Conservation (phyloP, 2,888 invertebrate species). For the Rhagonycha fulva region DNA sequence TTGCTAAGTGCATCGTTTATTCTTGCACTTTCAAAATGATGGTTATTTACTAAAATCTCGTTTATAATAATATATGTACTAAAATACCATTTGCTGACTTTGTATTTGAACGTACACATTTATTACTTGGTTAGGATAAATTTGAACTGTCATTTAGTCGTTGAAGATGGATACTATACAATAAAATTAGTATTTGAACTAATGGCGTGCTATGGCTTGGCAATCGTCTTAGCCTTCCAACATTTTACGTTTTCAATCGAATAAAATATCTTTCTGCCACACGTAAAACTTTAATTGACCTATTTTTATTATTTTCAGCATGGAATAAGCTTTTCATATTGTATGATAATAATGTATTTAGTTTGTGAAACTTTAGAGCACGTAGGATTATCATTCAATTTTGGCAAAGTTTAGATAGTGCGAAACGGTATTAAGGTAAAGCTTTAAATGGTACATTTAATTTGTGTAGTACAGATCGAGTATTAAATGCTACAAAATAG, state of each 20-base stretch:
- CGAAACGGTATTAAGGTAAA: background rate
- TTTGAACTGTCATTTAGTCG: background rate
- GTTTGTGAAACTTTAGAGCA: background rate
- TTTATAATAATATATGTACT: background rate
- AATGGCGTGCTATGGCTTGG: background rate
- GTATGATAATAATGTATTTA: background rate
- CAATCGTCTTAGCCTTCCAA: background rate
- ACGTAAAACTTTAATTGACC: background rate
- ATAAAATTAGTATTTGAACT: background rate
- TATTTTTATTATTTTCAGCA: background rate
- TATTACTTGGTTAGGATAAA: background rate
- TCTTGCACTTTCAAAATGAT: background rate
- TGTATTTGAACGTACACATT: background rate
- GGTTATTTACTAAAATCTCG: background rate
- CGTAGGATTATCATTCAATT: background rate
- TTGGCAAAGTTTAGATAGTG: background rate
- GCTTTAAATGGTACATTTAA: background rate
- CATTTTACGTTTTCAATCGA: background rate
- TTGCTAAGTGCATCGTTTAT: background rate
- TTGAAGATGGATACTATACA: background rate
- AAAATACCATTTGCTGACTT: background rate
- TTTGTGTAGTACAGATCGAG: background rate
- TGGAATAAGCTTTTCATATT: background rate
- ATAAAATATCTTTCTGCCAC: background rate
- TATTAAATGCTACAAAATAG: background rate